These are phyloP conservation scores for Sebastes minor DNA, from an alignment of 2,797 vertebrate genomes.

Conservation along the genomic window DNA sequence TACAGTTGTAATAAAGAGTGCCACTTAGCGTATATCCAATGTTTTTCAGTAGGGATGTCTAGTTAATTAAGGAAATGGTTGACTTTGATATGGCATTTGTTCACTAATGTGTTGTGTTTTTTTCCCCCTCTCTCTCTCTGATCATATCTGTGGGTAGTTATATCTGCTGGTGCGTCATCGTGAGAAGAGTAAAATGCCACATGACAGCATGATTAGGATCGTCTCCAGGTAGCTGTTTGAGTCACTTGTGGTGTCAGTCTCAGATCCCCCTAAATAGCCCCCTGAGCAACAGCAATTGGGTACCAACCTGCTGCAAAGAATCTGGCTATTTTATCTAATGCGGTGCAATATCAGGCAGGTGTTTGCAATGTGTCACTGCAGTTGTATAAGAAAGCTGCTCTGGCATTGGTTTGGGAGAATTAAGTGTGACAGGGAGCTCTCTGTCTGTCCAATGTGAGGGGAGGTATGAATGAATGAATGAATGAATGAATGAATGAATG, in stretches of 20 bases:
- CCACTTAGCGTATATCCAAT: background rate
- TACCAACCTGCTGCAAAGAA: background rate
- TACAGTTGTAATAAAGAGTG: background rate
- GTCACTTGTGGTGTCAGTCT: slow-evolving; percentile 3
- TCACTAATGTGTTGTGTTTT: background rate
- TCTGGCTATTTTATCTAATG: background rate
- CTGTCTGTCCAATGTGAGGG: background rate
- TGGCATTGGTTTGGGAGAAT: slow-evolving; percentile 11
- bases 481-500: background rate
- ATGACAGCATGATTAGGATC: slow-evolving; percentile 17
- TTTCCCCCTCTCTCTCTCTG: background rate
- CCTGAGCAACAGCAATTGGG: slow-evolving; percentile 15
- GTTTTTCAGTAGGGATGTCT: background rate
- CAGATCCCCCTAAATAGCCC: background rate
- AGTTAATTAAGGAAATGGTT: background rate
- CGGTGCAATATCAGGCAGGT: slow-evolving; percentile 5
- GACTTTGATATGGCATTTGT: background rate
- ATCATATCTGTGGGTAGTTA: background rate
- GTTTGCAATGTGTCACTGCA: background rate
- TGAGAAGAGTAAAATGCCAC: slow-evolving; percentile 10
- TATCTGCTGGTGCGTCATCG: background rate
- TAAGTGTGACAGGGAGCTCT: slow-evolving; percentile 1
- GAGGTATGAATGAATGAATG: background rate
- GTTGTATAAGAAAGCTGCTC: background rate
- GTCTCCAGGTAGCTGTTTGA: slow-evolving; percentile 16